Percentiles rank a stretch among this genome's conserved stretches.
phyloP scores from a whole-genome alignment of 2,888 invertebrate species.

The Gnatocerus cornutus region DNA sequence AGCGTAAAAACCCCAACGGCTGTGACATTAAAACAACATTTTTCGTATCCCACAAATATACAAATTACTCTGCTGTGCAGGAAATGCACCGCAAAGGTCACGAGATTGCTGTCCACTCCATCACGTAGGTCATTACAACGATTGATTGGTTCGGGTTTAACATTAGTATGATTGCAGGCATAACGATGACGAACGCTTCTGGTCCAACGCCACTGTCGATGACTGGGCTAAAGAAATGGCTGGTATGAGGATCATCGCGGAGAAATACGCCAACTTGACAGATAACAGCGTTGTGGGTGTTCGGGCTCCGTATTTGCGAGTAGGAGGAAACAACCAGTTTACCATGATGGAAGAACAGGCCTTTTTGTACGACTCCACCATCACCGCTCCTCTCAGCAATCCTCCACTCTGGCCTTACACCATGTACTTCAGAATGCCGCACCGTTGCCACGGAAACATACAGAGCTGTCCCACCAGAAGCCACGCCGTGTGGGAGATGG shows the following conservation, averaged over 20 bases:
- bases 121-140: constrained; percentile 81
- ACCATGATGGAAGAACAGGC: constrained; percentile 98
- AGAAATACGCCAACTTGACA: constrained; percentile 91
- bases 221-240: constrained; percentile 98
- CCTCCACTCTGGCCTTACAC: constrained; percentile 98
- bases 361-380: constrained; percentile 96
- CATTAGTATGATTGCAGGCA: constrained; percentile 75
- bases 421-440: constrained; percentile 97
- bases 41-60: constrained; percentile 95
- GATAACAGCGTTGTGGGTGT: constrained; percentile 95
- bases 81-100: constrained; percentile 94
- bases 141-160: constrained; percentile 14
- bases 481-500: constrained; percentile 97
- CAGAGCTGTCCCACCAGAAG: constrained; percentile 94
- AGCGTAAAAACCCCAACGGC: constrained; percentile 93
- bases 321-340: constrained; percentile 96
- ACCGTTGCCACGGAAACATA: constrained; percentile 93
- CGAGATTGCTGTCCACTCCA: constrained; percentile 94
- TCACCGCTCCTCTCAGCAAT: constrained; percentile 92
- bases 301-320: constrained; percentile 90
- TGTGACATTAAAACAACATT: constrained; percentile 94
- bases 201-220: constrained; percentile 93
- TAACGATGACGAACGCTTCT: constrained; percentile 92
- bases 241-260: constrained; percentile 91
- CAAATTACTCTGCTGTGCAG: constrained; percentile 94